Evolutionary conservation across 2,888 invertebrate species (phyloP).

Genomic region (Polydrusus cervinus): DNA sequence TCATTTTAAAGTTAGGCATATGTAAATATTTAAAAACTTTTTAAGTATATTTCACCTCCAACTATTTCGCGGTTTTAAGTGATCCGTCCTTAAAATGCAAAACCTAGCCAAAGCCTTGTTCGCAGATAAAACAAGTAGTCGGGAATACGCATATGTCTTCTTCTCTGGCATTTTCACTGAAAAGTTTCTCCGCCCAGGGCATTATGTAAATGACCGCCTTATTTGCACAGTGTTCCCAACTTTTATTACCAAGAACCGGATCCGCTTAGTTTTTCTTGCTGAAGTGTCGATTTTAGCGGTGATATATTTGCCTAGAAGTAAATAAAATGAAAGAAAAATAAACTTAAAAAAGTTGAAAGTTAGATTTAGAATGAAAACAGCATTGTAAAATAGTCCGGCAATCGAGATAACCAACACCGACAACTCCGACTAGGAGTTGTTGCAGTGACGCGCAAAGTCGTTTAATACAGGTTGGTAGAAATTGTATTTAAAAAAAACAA

Average conservation of each 20-base stretch:
- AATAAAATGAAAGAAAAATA: conserved; percentile 27
- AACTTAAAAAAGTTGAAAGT: conserved; percentile 8
- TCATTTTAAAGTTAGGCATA: no score
- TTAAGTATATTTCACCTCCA: not conserved
- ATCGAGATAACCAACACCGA: no score
- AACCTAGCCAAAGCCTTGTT: conserved; percentile 27
- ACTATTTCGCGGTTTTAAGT: conserved; percentile 3
- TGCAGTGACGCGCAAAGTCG: no score
- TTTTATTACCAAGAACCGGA: conserved; percentile 46
- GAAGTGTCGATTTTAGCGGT: conserved; percentile 43
- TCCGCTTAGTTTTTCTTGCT: conserved; percentile 44
- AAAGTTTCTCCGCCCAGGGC: conserved; percentile 48
- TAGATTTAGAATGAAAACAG: conserved; percentile 5
- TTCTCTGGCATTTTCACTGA: conserved; percentile 39
- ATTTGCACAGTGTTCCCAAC: conserved; percentile 49
- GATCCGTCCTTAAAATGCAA: conserved; percentile 14
- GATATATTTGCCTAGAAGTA: conserved; percentile 39
- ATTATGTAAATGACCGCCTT: conserved; percentile 49
- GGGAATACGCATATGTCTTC: conserved; percentile 48
- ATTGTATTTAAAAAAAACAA: no score
- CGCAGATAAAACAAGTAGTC: conserved; percentile 42
- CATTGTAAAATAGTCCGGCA: not conserved
- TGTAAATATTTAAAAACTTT: not conserved
- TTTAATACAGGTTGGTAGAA: no score
- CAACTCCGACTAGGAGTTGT: no score